Percentiles rank a stretch among this genome's conserved stretches.
These are phyloP conservation scores for Coryphaenoides rupestris DNA, from an alignment of 2,113 vertebrate genomes.

Conservation along the genomic window DNA sequence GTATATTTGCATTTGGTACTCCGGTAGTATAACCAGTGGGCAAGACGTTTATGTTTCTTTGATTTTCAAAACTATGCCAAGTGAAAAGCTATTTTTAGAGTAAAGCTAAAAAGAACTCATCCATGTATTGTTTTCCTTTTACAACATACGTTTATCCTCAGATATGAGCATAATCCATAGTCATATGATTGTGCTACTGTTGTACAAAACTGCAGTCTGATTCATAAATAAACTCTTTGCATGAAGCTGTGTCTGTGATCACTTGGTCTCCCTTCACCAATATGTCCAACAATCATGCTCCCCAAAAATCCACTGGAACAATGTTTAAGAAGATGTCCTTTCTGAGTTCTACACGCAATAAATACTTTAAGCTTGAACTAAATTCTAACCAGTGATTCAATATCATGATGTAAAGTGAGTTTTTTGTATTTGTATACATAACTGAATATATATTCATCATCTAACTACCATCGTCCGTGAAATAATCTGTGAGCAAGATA, in stretches of 20 bases:
- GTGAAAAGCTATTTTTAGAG: constrained; percentile 78
- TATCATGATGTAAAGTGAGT: too few relatives aligned
- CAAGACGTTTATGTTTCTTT: constrained; percentile 68
- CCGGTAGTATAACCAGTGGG: constrained; percentile 58
- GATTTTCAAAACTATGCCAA: constrained; percentile 75
- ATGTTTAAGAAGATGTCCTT: too few relatives aligned
- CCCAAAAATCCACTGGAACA: too few relatives aligned
- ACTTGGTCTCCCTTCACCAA: background rate
- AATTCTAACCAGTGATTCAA: too few relatives aligned
- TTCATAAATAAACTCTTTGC: constrained; percentile 79
- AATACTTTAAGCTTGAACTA: too few relatives aligned
- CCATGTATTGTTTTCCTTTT: constrained; percentile 58
- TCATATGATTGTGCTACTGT: constrained; percentile 72
- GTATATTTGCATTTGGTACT: constrained; percentile 75
- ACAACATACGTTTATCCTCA: constrained; percentile 70
- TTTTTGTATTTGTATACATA: too few relatives aligned
- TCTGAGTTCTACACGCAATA: too few relatives aligned
- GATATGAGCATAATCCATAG: constrained; percentile 71
- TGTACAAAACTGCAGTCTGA: constrained; percentile 73
- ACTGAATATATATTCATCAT: too few relatives aligned
- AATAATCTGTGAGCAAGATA: too few relatives aligned
- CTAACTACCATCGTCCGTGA: too few relatives aligned
- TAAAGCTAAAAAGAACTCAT: constrained; percentile 63
- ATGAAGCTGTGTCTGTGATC: constrained; percentile 61
- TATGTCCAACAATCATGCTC: too few relatives aligned